Base-by-base conservation (phyloP, 2,113 vertebrate species). In the Myrmecobius fasciatus region DNA sequence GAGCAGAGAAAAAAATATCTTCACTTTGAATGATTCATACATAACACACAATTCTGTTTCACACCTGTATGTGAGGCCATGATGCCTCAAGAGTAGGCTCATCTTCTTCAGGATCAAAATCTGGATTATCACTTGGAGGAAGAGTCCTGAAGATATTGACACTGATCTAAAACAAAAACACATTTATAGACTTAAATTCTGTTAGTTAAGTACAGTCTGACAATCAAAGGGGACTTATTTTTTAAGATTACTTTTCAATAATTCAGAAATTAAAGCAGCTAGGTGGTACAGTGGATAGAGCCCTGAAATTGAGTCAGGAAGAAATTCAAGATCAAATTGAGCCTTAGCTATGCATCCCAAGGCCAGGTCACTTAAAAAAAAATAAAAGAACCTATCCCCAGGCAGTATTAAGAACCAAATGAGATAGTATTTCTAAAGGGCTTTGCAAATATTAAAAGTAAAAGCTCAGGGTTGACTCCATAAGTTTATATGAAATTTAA, bases 61-160 rank as follows among this genome's bases (percentile, higher is more conserved):
- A 94, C 96, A 99, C 99, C 98, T 99, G 99, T 98, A 99, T 99
- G 98, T 99, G 99, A 93, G 99, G 99, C 99, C 99, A 99, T 0
- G 99, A 99, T 53, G 99, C 99, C 98, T 99, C 99, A 8, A 99
- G 99, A 8, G 99, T 99, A 92, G 99, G 99, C 89, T 99, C 99
- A 94, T 99, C 99, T 98, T 99, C 99, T 97, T 99, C 99, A 93
- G 99, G 99, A 98, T 99, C 99, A 98, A 99, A 99, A 97, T 99
- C 99, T 0, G 99, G 99, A 97, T 99, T 99, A 90, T 99, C 99
- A 93, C 99, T 99, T 75, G 99, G 99, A 94, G 99, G 99, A 98
- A 99, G 99, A 51, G 99, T 99, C 97, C 99, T 98, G 98, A 99
- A 99, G 98, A 99, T 99, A 97, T 99, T 99, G 98, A 99, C 99